Evolutionary conservation across 2,113 vertebrate genomes (phyloP), one percentile per base, ranked within the genome.

Genomic region (Clarias gariepinus): DNA sequence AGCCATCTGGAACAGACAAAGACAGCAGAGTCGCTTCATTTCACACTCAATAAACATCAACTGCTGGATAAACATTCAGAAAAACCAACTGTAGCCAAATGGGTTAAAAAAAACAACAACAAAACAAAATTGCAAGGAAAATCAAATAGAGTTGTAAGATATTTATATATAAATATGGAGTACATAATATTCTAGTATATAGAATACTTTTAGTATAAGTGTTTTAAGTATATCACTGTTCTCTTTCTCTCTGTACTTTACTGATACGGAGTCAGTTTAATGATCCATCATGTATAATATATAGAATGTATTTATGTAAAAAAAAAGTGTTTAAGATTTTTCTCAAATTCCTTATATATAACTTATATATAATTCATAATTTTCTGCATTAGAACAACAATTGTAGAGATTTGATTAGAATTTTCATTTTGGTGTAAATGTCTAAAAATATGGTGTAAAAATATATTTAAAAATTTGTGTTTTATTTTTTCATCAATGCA

Each of bases 31-130:
- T 82, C 25, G 80, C 71, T 87, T 82, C 58, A 57, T 82, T 83
- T 77, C 80, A 82, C 86, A 76, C 57, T 87, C 86, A 83, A 77
- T 82, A 82, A 86, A 86, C 78, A 82, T 36, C 63, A 47, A 82
- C 69, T 82, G 60, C 68, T 64, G 57, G 53, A 82, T 74, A 64
- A 83, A 77, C 60, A 33, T 36, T 66, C 13, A 3, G 76, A 41
- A 28, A 80, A 69, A 58, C 0, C 66, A 81, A 61, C 55, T 41
- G 33, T 58, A 74, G 36, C 76, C 85, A 63, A 86, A 86, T 36
- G 85, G 53, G 63, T 71, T 71, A 36, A 86, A 57, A 71, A 80
- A 30, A 47, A 36, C 33, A 36, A 47, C 47, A 57, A 36, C 33
- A 36, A 36, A 41, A 74, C 36, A 3, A 36, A 18, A 23, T 6